Conservation (phyloP, 2,797 vertebrate genomes). For the Phrynocephalus vlangalii region DNA sequence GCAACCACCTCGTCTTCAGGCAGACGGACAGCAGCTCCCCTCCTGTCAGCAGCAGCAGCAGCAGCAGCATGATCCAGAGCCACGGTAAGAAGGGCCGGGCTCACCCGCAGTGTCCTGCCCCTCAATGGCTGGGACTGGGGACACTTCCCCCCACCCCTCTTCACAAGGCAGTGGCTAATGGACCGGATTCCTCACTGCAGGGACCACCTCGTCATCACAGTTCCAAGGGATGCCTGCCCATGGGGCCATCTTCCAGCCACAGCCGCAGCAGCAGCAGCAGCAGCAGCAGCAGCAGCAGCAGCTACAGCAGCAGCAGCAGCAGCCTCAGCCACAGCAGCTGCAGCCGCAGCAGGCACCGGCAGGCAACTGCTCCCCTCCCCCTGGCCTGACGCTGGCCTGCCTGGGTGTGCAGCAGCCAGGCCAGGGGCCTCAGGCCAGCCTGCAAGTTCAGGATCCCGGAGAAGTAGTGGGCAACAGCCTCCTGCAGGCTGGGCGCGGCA, state of each 20-base stretch:
- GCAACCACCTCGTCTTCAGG: slow-evolving; percentile 93
- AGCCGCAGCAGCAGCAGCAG: slow-evolving; percentile 36
- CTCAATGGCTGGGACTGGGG: not conserved
- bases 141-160: too few relatives aligned
- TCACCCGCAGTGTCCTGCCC: too few relatives aligned
- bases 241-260: slow-evolving; percentile 84
- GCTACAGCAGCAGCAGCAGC: slow-evolving; percentile 61
- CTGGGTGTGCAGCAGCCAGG: slow-evolving; percentile 79
- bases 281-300: slow-evolving; percentile 67
- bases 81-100: slow-evolving; percentile 81
- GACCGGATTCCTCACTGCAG: slow-evolving; percentile 69
- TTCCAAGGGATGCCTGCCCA: slow-evolving; percentile 87
- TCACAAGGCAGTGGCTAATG: not conserved
- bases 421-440: slow-evolving; percentile 86
- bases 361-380: slow-evolving; percentile 89
- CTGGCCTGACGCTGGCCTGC: slow-evolving; percentile 82
- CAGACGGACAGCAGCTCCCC: slow-evolving; percentile 93
- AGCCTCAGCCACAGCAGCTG: slow-evolving; percentile 58
- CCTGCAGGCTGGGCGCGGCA: slow-evolving; percentile 68
- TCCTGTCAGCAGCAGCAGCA: slow-evolving; percentile 84
- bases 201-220: slow-evolving; percentile 85
- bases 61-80: slow-evolving; percentile 88
- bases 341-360: slow-evolving; percentile 69
- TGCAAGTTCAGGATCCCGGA: slow-evolving; percentile 93
- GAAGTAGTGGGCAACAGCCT: slow-evolving; percentile 75